Base-by-base conservation (phyloP, 2,113 vertebrate species). In the Alligator mississippiensis region DNA sequence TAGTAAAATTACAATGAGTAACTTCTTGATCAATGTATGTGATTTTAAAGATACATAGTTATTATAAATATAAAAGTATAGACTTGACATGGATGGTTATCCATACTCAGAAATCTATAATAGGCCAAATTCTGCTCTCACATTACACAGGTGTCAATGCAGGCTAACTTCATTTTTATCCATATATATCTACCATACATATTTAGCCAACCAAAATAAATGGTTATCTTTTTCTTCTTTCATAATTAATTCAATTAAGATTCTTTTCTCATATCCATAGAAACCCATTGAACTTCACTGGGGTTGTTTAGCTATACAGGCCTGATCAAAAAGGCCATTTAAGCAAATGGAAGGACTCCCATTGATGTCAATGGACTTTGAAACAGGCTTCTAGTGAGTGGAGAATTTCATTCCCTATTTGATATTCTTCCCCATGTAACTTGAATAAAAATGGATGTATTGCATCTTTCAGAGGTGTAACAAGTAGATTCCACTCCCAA, bases 1-100 rank as follows among this genome's bases (percentile, higher is more conserved):
- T 28, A 85, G 55, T 85, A 88, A 95, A 96, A 85, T 90, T 88
- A 58, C 55, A 13, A 64, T 11, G n/a, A 86, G 61, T 57, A 93
- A 84, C 59, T 92, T 88, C 78, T 84, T 90, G 38, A 89, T 64
- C 55, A 58, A 91, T 14, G 61, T 28, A 90, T 93, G 59, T 63
- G 55, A 15, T 62, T 55, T 30, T 86, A 96, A 90, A 95, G 24
- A 25, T 89, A 70, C 61, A 27, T 91, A 85, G 16, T 92, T 94
- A 72, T 80, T 59, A 57, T 55, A 85, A 85, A 92, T 89, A 57
- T 27, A 57, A 61, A 34, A 80, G 47, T 58, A 19, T 55, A 11
- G n/a, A 13, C 25, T 70, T 47, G 55, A 58, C 77, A 25, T 34
- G 70, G 21, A n/a, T 93, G 30, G 25, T 13, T 86, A 57, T 15